Conservation (phyloP, 2,888 invertebrate species). For the Heliconius charithonia region DNA sequence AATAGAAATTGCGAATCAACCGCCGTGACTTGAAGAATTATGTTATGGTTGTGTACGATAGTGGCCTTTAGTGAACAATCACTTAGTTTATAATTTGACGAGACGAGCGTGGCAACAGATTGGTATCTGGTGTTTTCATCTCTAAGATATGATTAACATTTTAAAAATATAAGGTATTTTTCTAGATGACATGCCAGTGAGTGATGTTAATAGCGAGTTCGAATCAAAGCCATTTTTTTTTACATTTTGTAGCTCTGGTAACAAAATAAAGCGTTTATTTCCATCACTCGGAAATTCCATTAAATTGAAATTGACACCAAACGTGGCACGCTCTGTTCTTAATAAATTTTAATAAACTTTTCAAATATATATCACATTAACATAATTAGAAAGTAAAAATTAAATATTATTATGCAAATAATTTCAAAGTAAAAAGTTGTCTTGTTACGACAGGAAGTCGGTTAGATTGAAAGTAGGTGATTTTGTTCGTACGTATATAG, state of each 20-base stretch:
- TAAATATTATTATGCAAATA: background rate
- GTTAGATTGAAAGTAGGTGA: background rate
- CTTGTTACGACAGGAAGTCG: background rate
- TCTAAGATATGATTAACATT: background rate
- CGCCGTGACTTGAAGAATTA: constrained; percentile 12
- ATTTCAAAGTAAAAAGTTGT: background rate
- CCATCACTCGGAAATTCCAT: no score
- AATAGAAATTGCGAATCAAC: constrained; percentile 13
- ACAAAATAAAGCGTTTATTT: no score
- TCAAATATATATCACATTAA: background rate
- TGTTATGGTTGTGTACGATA: background rate
- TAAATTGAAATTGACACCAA: no score
- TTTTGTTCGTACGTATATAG: background rate
- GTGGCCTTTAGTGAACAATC: background rate
- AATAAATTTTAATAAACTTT: background rate
- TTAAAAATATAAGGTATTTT: background rate
- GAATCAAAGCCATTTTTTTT: background rate
- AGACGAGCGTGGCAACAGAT: constrained; percentile 7
- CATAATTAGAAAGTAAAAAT: background rate
- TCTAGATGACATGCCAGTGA: background rate
- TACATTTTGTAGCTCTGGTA: no score
- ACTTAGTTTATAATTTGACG: constrained; percentile 2
- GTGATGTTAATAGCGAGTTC: background rate
- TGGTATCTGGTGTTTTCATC: constrained; percentile 15
- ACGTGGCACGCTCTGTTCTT: background rate